A percentile compares a stretch with the other conserved stretches of the same genome.
Conservation (phyloP, 1,140 invertebrate genomes). For the Matsumurasca onukii region DNA sequence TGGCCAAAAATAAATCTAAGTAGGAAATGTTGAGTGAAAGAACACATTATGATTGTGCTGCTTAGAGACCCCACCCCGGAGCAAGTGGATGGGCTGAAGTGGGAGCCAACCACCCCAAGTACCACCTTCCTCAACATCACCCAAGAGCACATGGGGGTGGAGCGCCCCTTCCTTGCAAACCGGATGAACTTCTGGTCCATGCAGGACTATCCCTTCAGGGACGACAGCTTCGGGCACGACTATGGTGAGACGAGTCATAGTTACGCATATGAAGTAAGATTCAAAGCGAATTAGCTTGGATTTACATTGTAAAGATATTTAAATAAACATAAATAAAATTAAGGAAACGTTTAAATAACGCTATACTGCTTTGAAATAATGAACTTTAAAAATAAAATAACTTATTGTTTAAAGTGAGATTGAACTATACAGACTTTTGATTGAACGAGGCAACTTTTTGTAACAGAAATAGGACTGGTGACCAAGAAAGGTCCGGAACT, state of each 20-base stretch:
- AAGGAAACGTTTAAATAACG: no score
- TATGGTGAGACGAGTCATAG: background rate
- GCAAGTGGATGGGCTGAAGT: background rate
- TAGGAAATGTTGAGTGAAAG: no score
- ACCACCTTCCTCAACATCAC: conserved; percentile 12
- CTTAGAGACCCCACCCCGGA: background rate
- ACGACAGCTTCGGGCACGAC: background rate
- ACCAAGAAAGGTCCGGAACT: no score
- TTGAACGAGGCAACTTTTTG: no score
- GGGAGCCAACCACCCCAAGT: background rate
- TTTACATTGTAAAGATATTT: background rate
- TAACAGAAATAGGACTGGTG: no score
- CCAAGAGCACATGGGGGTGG: background rate
- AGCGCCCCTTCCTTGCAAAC: background rate
- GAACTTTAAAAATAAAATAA: no score
- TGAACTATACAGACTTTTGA: no score
- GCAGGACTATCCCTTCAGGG: background rate
- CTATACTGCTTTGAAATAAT: no score
- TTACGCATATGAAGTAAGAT: background rate
- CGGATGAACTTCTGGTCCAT: conserved; percentile 15
- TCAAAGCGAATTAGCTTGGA: background rate
- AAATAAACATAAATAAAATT: no score
- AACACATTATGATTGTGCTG: no score
- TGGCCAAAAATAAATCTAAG: no score
- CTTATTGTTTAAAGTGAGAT: no score